Evolutionary conservation across 2,888 invertebrate genomes (phyloP).

Genomic region (Drosophila paramelanica): DNA sequence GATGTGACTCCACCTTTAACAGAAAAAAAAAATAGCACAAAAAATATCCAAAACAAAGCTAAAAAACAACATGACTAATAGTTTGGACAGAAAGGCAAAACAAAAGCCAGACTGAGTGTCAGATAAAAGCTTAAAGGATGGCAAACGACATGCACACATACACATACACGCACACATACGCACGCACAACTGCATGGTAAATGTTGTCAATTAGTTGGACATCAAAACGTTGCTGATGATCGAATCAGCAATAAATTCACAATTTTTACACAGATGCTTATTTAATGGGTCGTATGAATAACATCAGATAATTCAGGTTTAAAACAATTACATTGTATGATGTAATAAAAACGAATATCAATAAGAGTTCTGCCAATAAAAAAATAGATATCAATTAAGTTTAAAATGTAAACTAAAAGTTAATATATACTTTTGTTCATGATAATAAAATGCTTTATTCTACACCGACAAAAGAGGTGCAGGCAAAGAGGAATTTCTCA

Average conservation of each 20-base stretch:
- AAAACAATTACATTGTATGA: background rate
- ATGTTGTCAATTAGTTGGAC: conserved; percentile 67
- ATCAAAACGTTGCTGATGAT: conserved; percentile 41
- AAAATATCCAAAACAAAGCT: conserved; percentile 24
- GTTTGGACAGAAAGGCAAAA: conserved; percentile 63
- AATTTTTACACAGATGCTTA: conserved; percentile 18
- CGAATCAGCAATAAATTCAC: conserved; percentile 42
- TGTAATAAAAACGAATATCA: background rate
- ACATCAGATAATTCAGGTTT: conserved; percentile 15
- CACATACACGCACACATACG: conserved; percentile 5
- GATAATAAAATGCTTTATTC: no score
- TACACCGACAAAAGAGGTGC: no score
- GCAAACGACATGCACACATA: conserved; percentile 39
- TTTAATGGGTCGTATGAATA: conserved; percentile 38
- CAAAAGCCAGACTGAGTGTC: conserved; percentile 68
- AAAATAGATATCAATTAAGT: background rate
- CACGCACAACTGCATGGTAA: conserved; percentile 41
- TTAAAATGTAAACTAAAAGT: background rate
- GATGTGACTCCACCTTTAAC: conserved; percentile 49
- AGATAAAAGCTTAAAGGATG: conserved; percentile 67
- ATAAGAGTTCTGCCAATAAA: background rate
- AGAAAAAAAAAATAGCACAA: conserved; percentile 29
- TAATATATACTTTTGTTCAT: no score
- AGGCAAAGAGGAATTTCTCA: no score
- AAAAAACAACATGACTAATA: conserved; percentile 71